Evolutionary conservation across 2,113 vertebrate genomes (phyloP).

Genomic region (Nanger granti): DNA sequence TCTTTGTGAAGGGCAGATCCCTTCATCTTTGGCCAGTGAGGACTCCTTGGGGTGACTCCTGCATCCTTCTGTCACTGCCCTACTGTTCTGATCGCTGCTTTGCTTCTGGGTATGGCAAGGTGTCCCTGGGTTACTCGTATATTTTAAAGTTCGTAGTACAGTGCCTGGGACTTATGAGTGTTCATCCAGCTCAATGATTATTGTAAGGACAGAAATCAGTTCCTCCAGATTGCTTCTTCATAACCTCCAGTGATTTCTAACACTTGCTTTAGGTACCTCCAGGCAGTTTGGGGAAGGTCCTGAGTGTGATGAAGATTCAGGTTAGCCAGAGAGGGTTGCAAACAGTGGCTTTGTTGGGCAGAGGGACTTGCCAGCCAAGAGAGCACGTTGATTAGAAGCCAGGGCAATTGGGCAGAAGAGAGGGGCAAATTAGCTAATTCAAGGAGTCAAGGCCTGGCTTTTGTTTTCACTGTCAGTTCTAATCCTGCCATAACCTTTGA

Average conservation of each 20-base stretch:
- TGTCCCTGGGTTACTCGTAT: neutral
- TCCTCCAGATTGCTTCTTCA: neutral
- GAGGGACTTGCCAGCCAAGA: neutral
- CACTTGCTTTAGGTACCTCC: neutral
- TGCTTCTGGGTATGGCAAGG: neutral
- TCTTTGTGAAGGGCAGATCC: neutral
- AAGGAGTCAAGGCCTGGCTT: conserved; percentile 17
- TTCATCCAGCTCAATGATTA: neutral
- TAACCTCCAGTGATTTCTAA: neutral
- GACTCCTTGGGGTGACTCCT: neutral
- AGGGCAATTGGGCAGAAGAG: neutral
- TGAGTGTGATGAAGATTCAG: neutral
- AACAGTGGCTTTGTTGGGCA: neutral
- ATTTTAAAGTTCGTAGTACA: neutral
- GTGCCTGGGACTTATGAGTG: neutral
- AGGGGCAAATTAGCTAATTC: conserved; percentile 55
- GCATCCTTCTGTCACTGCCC: neutral
- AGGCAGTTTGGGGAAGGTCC: neutral
- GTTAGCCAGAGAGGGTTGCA: neutral
- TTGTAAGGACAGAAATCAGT: neutral
- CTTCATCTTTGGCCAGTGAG: neutral
- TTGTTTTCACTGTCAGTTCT: conserved; percentile 41
- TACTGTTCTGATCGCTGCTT: neutral
- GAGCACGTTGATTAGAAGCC: neutral
- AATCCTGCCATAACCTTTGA: conserved; percentile 54